Base-by-base conservation (phyloP, 2,888 invertebrate genomes). In the Oligia fasciuncula region DNA sequence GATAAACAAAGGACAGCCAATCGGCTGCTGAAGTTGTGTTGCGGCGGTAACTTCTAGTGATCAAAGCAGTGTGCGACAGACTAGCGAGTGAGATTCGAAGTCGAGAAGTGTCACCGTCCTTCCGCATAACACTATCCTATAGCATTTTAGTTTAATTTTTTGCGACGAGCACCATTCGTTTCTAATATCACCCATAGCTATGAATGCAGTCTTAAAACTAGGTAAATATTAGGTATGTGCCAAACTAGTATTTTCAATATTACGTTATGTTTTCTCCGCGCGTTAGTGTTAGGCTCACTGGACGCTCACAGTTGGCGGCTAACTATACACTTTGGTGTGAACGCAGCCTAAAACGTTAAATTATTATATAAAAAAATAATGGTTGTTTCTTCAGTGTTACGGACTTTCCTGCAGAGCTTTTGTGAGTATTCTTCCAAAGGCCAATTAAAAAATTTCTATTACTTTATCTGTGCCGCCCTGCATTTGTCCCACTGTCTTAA, bases 371-470 rank as follows among this genome's bases (percentile, higher is more conserved):
- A 4, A 49, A 49, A 49, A 13, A 49, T 3, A 49, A 13, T 13
- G 49, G 11, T 49, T 49, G 49, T 49, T 49, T 49, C 13, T 49
- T 13, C 49, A 76, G 76, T 76, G 76, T 40, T 49, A 49, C 19
- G 76, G 76, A 19, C 62, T 76, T 11, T n/a, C 14, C 60, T 76
- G 76, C 17, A 35, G n/a, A 40, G 35, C 76, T 40, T 76, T 76
- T 76, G 76, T 76, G 6, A 76, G 76, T 76, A 62, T 75, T 46
- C 57, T 57, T 8, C 23, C 17, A 43, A 23, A 43, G 43, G 2
- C 0, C 19, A 40, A 51, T n/a, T 4, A 13, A 70, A n/a, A 14
- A 1, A 29, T 2, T 2, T 8, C 1, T 29, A 40, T 40, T 9
- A 29, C 9, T 29, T 71, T 17, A n/a, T 54, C 3, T 43, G 13